Base-by-base conservation (phyloP, 2,888 invertebrate species). In the Campoplex capitator region DNA sequence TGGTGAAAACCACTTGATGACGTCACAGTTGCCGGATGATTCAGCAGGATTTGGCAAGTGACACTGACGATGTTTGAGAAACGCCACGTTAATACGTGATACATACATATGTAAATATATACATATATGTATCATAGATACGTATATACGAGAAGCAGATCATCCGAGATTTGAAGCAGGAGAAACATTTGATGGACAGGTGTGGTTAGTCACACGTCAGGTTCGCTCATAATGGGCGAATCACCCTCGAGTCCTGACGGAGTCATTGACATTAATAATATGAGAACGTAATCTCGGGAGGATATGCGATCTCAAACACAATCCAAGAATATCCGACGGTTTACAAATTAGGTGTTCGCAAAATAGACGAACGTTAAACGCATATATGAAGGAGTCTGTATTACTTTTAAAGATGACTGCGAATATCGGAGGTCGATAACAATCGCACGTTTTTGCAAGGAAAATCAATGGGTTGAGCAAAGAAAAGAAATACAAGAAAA, bases 221-320 rank as follows among this genome's bases (percentile, higher is more conserved):
- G 79, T n/a, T 67, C 71, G 42, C 65, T 45, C 56, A 54, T 54
- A 67, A 48, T 42, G 75, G 38, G 75, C 16, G 23, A 62, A 65
- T 51, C 70, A 83, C n/a, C 54, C 71, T 75, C 54, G 54, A 79
- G 83, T 79, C 75, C 38, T 54, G 65, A 54, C 62, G 45, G 56
- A 48, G 62, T 54, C 65, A 42, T 70, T 75, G 32, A 48, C 65
- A 70, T 83, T 86, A 83, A 83, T 86, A 83, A 86, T 86, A 79
- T 56, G 67, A 86, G 65, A 48, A 75, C 54, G 42, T 68, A 58
- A 56, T 75, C 56, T 65, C 65, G 51, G 9, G 18, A 9, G 45
- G 42, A 56, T 56, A 42, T 74, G 45, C 62, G 42, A 58, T 45
- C 45, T 45, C 45, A 45, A 45, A 45, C 45, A 45, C 45, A 45